Conservation (phyloP, 2,888 invertebrate genomes). For the Drosophila fulvimacula region DNA sequence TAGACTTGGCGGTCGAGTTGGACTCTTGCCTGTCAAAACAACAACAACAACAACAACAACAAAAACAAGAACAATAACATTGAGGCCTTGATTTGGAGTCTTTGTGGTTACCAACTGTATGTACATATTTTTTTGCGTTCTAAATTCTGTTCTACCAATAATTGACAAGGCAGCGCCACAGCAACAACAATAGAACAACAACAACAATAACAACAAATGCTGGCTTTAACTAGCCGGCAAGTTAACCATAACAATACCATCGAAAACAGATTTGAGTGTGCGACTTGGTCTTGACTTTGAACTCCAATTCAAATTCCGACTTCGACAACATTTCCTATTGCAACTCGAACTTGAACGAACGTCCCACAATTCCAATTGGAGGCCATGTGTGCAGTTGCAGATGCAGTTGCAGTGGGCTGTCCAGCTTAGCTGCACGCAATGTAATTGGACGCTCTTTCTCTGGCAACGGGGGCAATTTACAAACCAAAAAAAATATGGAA, state of each 20-base stretch:
- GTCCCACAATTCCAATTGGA: slow-evolving; percentile 40
- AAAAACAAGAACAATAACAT: slow-evolving; percentile 24
- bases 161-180: slow-evolving; percentile 76
- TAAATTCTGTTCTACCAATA: slow-evolving; percentile 74
- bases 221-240: slow-evolving; percentile 60
- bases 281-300: slow-evolving; percentile 60
- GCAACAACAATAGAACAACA: slow-evolving; percentile 38
- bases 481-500: slow-evolving; percentile 68
- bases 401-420: slow-evolving; percentile 3
- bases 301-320: slow-evolving; percentile 38
- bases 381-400: slow-evolving; percentile 58
- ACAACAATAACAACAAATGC: slow-evolving; percentile 21
- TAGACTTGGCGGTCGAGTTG: slow-evolving; percentile 11
- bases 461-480: slow-evolving; percentile 62
- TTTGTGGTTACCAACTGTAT: slow-evolving; percentile 62
- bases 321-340: slow-evolving; percentile 19
- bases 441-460: slow-evolving; percentile 62
- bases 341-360: slow-evolving; percentile 5
- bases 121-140: slow-evolving; percentile 57
- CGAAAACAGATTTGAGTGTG: slow-evolving; percentile 62
- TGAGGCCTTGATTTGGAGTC: slow-evolving; percentile 65
- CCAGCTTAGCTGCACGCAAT: slow-evolving; percentile 61
- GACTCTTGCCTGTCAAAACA: slow-evolving; percentile 55
- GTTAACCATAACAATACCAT: slow-evolving; percentile 52
- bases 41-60: slow-evolving; percentile 21